A percentile compares a stretch with the other conserved stretches of the same genome.
Evolutionary conservation across 2,797 vertebrate species (phyloP).

Genomic region (Lophotriccus pileatus): DNA sequence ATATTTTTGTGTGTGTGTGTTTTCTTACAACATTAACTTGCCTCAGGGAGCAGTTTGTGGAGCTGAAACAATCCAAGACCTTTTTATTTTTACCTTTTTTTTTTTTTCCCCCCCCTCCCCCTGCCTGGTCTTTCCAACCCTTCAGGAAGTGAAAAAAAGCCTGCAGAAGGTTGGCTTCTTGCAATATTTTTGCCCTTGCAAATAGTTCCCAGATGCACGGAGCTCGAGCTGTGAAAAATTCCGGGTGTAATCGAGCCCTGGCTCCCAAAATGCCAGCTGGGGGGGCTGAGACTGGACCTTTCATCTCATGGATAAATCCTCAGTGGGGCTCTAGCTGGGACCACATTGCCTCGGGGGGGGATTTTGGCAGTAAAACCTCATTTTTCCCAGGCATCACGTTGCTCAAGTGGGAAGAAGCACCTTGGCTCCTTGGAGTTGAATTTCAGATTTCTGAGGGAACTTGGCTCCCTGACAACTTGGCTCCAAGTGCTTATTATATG

Average conservation of each 20-base stretch:
- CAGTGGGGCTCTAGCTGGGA: not conserved
- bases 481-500: slow-evolving; percentile 13
- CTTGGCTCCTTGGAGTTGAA: not conserved
- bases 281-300: not conserved
- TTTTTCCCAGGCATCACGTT: not conserved
- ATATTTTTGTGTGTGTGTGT: slow-evolving; percentile 1
- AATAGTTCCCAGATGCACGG: not conserved
- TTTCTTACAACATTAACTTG: slow-evolving; percentile 34
- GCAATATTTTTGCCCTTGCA: slow-evolving; percentile 23
- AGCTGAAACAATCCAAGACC: slow-evolving; percentile 29
- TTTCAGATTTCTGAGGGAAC: not conserved
- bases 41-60: slow-evolving; percentile 50
- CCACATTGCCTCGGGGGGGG: fast-evolving
- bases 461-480: slow-evolving; percentile 52
- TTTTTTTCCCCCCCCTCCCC: fast-evolving
- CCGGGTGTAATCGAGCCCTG: not conserved
- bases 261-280: not conserved
- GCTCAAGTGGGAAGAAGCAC: not conserved
- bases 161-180: slow-evolving; percentile 7
- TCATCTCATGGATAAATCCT: not conserved
- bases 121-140: slow-evolving; percentile 2
- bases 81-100: no score
- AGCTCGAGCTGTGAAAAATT: slow-evolving; percentile 10
- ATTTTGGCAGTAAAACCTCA: not conserved
- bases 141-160: slow-evolving; percentile 7